These are phyloP conservation scores for Ditylenchus dipsaci DNA, from an alignment of 1,140 invertebrate genomes.

Conservation along the genomic window DNA sequence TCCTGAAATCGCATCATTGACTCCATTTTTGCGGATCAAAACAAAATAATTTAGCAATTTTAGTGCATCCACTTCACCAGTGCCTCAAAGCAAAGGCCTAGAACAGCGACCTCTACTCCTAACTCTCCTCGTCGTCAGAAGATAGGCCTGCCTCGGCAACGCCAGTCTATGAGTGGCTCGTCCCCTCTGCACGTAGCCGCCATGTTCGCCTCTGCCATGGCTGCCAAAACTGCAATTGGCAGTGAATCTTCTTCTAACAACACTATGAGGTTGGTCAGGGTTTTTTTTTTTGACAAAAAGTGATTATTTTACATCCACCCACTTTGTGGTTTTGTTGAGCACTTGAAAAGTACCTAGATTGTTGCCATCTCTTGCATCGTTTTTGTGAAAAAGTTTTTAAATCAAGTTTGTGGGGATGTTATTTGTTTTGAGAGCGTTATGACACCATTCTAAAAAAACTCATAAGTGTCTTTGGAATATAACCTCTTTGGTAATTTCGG, in stretches of 20 bases:
- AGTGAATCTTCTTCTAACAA: neutral
- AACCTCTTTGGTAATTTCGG: too few relatives aligned
- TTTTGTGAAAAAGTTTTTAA: too few relatives aligned
- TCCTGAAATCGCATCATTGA: too few relatives aligned
- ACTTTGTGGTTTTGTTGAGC: neutral
- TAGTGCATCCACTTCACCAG: neutral
- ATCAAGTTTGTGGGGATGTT: too few relatives aligned
- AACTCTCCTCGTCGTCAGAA: neutral
- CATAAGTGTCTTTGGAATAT: too few relatives aligned
- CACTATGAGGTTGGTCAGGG: neutral
- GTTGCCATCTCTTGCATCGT: too few relatives aligned
- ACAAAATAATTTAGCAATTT: too few relatives aligned
- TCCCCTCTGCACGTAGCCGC: constrained; percentile 20
- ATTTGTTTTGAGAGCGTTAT: too few relatives aligned
- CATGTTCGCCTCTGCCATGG: constrained; percentile 19
- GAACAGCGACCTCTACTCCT: neutral
- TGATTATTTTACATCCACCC: neutral
- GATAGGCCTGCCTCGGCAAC: constrained; percentile 2
- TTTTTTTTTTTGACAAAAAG: neutral
- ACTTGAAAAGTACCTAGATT: neutral
- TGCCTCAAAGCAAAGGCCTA: neutral
- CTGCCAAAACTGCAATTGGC: constrained; percentile 6
- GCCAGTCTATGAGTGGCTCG: constrained; percentile 7
- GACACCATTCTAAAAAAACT: too few relatives aligned
- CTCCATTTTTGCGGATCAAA: too few relatives aligned